Base-by-base conservation (phyloP, 2,888 invertebrate genomes). In the Charanyca ferruginea region DNA sequence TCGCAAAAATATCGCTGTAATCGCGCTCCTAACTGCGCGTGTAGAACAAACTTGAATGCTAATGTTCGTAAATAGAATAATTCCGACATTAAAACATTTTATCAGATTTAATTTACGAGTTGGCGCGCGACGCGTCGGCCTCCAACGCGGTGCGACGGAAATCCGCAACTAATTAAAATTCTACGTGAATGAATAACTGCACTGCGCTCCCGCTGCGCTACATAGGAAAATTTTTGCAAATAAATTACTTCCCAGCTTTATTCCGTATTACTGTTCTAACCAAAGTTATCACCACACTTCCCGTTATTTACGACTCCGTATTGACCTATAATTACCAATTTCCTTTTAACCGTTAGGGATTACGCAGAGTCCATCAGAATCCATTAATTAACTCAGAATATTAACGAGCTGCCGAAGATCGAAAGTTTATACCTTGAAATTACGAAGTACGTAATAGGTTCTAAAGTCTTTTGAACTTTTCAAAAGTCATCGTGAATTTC, bases 121-220 rank as follows among this genome's bases (percentile, higher is more conserved):
- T 49, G 52, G 67, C 72, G 66, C 74, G 74, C 72, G 73, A 76
- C 79, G 78, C 80, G 75, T 73, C 79, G 81, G 82, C 77, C 85
- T 78, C 81, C 83, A 81, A 64, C 79, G 88, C 86, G 85, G 84
- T 80, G 84, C 87, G 80, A 81, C 89, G 91, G 90, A 90, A 90
- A 90, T 91, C 91, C 92, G 92, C 89, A 91, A 90, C 91, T 93
- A 92, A 94, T 94, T 94, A 94, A 93, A 93, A 94, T 93, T 93
- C 89, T 90, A 92, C 91, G 81, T 85, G 87, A 90, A 91, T 93
- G 89, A 93, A 89, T 92, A 90, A 93, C 91, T 93, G 92, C 91
- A 91, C 79, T 90, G 90, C 90, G 85, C 85, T 80, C 81, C 83
- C 70, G 28, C 72, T 77, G 78, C 68, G 78, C 83, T 75, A 79